Percentiles rank a stretch among this genome's conserved stretches.
phyloP scores from a whole-genome alignment of 2,113 vertebrate species.

The Atractosteus spatula region DNA sequence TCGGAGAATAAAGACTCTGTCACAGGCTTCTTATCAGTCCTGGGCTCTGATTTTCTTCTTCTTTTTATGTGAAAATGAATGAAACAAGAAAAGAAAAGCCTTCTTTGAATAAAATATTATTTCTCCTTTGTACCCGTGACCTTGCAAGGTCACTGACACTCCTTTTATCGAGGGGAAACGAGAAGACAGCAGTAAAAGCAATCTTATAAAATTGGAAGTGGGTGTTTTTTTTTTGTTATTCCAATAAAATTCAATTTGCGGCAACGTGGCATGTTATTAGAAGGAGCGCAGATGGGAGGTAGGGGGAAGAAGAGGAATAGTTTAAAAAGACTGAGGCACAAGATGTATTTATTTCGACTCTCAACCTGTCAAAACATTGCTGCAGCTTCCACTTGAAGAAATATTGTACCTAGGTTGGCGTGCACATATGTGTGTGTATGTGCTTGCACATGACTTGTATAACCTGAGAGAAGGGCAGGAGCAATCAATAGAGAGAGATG shows the following conservation, averaged over 20 bases:
- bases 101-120: conserved; percentile 59
- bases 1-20: too few species aligned
- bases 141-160: conserved; percentile 49
- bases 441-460: conserved; percentile 21
- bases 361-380: conserved; percentile 6
- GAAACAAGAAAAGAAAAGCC: conserved; percentile 16
- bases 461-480: conserved; percentile 51
- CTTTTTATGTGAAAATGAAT: conserved; percentile 18
- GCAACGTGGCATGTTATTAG: conserved; percentile 31
- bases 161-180: conserved; percentile 52
- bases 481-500: conserved; percentile 55
- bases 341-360: neutral
- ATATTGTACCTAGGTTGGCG: neutral
- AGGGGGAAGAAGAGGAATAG: neutral
- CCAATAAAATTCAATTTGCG: conserved; percentile 44
- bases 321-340: neutral
- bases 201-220: conserved; percentile 46
- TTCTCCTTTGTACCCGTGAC: conserved; percentile 43
- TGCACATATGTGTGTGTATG: conserved; percentile 10
- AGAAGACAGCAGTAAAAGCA: conserved; percentile 37
- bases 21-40: conserved; percentile 25
- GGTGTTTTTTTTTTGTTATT: conserved; percentile 41
- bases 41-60: conserved; percentile 30
- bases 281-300: conserved; percentile 14
- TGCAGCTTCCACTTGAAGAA: neutral